Evolutionary conservation across 1,140 invertebrate genomes (phyloP), one percentile per base, ranked within the genome.

Genomic region (Vanessa tameamea): DNA sequence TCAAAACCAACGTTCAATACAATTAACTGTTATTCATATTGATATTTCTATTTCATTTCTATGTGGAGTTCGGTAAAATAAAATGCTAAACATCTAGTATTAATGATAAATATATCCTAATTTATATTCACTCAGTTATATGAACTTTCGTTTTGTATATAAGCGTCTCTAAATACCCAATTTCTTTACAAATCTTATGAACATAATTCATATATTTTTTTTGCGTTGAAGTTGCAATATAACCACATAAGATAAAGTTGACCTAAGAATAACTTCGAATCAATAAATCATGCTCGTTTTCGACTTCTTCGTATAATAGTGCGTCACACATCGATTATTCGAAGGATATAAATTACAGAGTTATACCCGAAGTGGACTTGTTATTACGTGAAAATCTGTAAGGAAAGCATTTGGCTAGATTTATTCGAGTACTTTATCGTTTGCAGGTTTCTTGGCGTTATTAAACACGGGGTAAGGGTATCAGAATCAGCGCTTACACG

Each of bases 301-400:
- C 57, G 1, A 69, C n/a, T 20, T 14, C 59, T 61, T 47, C 63
- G 57, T 71, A 61, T 73, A 61, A 76, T 68, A 68, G 37, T 64
- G 57, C 51, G 72, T 70, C 76, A 73, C 69, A 70, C 75, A 76
- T 76, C 73, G 77, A 81, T 78, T 82, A 79, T 73, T 31, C 72
- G 61, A 66, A 50, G n/a, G 48, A 73, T 72, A 82, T 79, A 78
- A 78, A 80, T 82, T 76, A 80, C 71, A 37, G 69, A 69, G 64
- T 76, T 80, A 69, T 64, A 65, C 65, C 47, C 79, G 64, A 64
- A 78, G 72, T 73, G 70, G 77, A 76, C 71, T 79, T 79, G 77
- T 81, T 83, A 85, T 85, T 81, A 82, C 77, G 81, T 79, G 77
- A 81, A 83, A 85, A 85, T 80, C 76, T 83, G 76, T 76, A 76